Conservation (phyloP, 2,113 vertebrate species). For the Etheostoma cragini region DNA sequence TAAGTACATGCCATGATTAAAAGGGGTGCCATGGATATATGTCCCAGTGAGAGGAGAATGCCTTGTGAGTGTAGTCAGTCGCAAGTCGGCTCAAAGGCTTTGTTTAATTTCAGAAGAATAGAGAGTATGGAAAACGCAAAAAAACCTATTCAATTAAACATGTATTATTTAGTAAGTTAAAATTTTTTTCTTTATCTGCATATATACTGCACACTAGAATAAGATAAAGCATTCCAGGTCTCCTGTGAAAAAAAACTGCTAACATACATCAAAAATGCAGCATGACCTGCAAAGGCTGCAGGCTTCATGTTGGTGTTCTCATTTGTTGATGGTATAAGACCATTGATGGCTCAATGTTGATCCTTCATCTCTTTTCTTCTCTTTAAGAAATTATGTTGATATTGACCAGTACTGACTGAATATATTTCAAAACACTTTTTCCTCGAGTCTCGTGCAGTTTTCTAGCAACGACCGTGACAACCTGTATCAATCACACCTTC, state of each 20-base stretch:
- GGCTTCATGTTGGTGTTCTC: neutral
- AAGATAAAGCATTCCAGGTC: neutral
- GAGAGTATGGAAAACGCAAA: neutral
- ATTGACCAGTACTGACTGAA: constrained; percentile 21
- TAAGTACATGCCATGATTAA: constrained; percentile 31
- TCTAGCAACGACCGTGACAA: constrained; percentile 17
- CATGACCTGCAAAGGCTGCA: neutral
- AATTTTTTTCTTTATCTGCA: neutral
- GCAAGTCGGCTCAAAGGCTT: neutral
- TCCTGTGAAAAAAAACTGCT: constrained; percentile 6
- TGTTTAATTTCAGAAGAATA: neutral
- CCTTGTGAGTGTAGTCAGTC: neutral
- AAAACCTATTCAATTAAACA: neutral
- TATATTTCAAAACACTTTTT: constrained; percentile 10
- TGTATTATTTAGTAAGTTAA: neutral
- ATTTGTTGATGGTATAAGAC: neutral
- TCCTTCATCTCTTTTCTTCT: neutral
- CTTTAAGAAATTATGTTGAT: constrained; percentile 23
- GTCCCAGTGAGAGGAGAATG: neutral
- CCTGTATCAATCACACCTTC: constrained; percentile 45
- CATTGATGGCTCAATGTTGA: constrained; percentile 5
- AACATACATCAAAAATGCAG: neutral
- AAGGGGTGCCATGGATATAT: neutral
- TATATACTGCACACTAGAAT: neutral
- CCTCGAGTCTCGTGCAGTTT: neutral